Evolutionary conservation across 2,113 vertebrate species (phyloP), one percentile per base, ranked within the genome.

Genomic region (Etheostoma spectabile): DNA sequence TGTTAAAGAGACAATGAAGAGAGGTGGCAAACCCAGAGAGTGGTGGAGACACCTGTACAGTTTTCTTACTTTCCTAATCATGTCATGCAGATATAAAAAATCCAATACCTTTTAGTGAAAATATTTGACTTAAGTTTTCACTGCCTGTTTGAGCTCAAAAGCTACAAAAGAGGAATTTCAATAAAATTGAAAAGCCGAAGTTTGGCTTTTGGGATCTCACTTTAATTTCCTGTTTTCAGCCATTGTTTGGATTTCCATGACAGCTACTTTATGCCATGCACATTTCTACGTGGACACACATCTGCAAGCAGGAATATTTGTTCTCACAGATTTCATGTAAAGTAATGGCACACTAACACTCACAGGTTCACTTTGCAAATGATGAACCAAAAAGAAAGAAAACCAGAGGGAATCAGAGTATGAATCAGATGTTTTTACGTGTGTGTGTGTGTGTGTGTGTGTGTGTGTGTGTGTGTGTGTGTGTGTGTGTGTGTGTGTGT

Each of bases 181-280:
- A 27, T 30, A 65, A 75, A 65, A 46, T 18, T 22, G 15, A 63
- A 45, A 15, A 77, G 52, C 38, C 3, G 2, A 48, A 18, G 13
- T 67, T 66, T 76, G 51, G 7, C 51, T 65, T 65, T 22, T 35
- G 42, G 38, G 74, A 67, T 67, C 8, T 48, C 22, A 8, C 38
- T 77, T 63, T 48, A 19, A 74, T 74, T 81, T 74, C 61, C 62
- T 46, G 53, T 74, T 22, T 67, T 56, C 22, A 81, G 38, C n/a
- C 30, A 4, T 60, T 55, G 22, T 22, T 60, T 53, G 46, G 21
- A 55, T 81, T 75, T 61, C 48, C 19, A 60, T 59, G n/a, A 19
- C 10, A 66, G 68, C 56, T 22, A 14, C 56, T 65, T 8, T 33
- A 14, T 74, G 22, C 46, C 48, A 46, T 27, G 55, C 30, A 18